These are phyloP conservation scores for Oeneis ivallda DNA, from an alignment of 2,888 invertebrate genomes.

Conservation along the genomic window DNA sequence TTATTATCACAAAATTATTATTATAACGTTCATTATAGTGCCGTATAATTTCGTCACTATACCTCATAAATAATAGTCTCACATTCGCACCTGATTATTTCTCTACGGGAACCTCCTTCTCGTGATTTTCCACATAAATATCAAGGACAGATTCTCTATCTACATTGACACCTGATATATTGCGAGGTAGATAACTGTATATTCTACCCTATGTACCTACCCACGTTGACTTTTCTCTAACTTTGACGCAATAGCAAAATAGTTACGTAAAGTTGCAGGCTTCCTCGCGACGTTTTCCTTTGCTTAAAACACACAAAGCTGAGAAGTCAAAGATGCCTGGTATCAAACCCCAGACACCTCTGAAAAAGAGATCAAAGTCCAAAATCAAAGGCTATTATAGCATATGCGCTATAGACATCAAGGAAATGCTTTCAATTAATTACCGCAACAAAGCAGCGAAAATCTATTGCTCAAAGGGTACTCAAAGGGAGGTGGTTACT, in stretches of 20 bases:
- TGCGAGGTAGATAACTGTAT: constrained; percentile 21
- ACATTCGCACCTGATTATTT: constrained; percentile 29
- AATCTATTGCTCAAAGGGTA: not conserved
- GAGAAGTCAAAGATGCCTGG: too few relatives aligned
- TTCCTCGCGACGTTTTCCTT: too few relatives aligned
- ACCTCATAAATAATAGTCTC: constrained; percentile 4
- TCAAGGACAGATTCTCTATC: constrained; percentile 26
- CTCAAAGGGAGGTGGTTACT: not conserved
- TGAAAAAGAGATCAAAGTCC: too few relatives aligned
- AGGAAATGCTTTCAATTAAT: not conserved
- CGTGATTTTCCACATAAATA: constrained; percentile 26
- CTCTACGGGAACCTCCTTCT: constrained; percentile 21
- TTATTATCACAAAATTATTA: constrained; percentile 8
- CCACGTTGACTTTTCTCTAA: not conserved
- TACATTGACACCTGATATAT: constrained; percentile 32
- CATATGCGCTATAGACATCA: too few relatives aligned
- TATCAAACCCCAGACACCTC: too few relatives aligned
- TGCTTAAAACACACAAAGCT: too few relatives aligned
- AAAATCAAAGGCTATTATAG: too few relatives aligned
- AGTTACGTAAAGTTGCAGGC: not conserved
- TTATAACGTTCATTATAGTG: not conserved
- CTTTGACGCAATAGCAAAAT: not conserved
- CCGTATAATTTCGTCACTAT: not conserved
- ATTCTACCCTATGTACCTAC: too few relatives aligned
- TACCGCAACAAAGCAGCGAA: constrained; percentile 5